Base-by-base conservation (phyloP, 1,140 invertebrate genomes). In the Hestina assimilis region DNA sequence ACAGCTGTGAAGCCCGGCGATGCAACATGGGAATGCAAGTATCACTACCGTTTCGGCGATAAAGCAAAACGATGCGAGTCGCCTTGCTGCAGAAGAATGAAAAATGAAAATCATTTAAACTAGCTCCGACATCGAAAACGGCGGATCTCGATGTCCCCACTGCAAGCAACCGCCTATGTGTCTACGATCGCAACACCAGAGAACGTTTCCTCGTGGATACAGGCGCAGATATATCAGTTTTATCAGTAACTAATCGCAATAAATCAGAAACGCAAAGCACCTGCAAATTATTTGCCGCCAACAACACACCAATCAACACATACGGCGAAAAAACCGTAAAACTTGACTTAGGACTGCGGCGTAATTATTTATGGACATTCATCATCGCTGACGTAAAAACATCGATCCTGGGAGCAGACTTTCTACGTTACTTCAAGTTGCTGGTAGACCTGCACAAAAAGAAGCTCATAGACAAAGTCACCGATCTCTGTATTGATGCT, bases 371-470 rank as follows among this genome's bases (percentile, higher is more conserved):
- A 17, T 79, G 74, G 74, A 50, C 47, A 14, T 83, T 80, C 46
- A 42, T 73, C n/a, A 33, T 80, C 2, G 73, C 75, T 7, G 68
- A 77, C 43, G 62, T 79, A 6, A 65, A 62, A 19, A 63, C 54
- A 12, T 69, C 75, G 4, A 83, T 79, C 9, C 29, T 83, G 15
- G 74, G 75, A 12, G 71, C 68, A 9, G 73, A 79, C 58, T 79
- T 80, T 57, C 46, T 77, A 46, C 35, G 40, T 7, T 26, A 65
- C 19, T 57, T 38, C 43, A 52, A 63, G n/a, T 38, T 71, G 3
- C 12, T 68, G 2, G 61, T 68, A 2, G 65, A 71, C 19, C 23
- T 65, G n/a, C 14, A 56, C 17, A 53, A 53, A n/a, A 67, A 43
- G 35, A 64, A 56, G 26, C 28, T 67, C n/a, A 31, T 66, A 7